Evolutionary conservation across 2,113 vertebrate genomes (phyloP), one percentile per base, ranked within the genome.

Genomic region (Perccottus glenii): DNA sequence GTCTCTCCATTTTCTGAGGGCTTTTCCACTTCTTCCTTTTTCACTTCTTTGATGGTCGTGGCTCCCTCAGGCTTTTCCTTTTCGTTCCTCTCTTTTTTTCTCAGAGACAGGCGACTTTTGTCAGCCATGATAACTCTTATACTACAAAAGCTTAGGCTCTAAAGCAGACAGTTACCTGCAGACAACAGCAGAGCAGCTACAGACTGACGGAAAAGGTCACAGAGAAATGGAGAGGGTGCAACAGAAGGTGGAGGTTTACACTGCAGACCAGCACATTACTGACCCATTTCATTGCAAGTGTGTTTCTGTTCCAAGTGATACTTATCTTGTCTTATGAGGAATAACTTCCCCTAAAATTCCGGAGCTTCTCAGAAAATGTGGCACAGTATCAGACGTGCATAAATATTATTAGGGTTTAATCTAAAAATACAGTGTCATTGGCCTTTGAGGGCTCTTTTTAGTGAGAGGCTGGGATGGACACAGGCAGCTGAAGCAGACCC

Each of bases 401-500:
- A 46, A 15, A 55, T 32, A 51, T 64, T 11, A 60, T 53, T 43
- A 64, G 12, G 19, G 15, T 70, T 60, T 7, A 38, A 15, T 82
- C 74, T 80, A 84, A 74, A 87, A 76, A 74, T 82, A 78, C 56
- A 40, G 16, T 33, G 36, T 9, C 19, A 59, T 11, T 6, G 33
- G 6, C 78, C 70, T 78, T 82, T 71, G 70, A 78, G 73, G 81
- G 74, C n/a, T 42, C 6, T 65, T 4, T 57, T 43, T 14, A 57
- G 56, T 63, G 27, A 43, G 52, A 70, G 70, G 16, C 52, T 56
- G 58, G 11, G 81, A 87, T 55, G 7, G 68, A 64, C 53, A 51
- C 48, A 55, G 73, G 74, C 89, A 91, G 89, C 88, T 91, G 89
- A 76, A 75, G 35, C 19, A 67, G 51, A 70, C 57, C 57, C 62